These are phyloP conservation scores for Chrysomela aeneicollis DNA, from an alignment of 2,888 invertebrate species.

Conservation along the genomic window DNA sequence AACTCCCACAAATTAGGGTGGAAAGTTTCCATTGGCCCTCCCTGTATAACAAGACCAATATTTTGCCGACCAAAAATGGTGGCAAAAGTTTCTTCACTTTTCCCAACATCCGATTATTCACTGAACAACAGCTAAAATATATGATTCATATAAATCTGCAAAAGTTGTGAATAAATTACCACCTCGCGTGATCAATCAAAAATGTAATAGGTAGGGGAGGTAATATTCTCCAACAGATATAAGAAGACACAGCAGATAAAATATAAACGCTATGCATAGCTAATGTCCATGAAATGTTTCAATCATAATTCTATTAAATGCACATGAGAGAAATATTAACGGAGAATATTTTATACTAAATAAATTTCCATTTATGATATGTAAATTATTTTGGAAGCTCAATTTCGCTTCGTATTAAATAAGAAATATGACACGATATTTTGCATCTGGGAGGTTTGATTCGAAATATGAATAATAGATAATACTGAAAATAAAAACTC, in stretches of 20 bases:
- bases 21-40: no score
- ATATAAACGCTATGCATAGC: constrained; percentile 55
- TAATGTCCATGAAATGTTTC: constrained; percentile 57
- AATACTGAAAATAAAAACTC: no score
- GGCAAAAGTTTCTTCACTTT: no score
- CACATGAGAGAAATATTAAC: constrained; percentile 40
- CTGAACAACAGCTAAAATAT: no score
- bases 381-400: constrained; percentile 39
- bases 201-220: constrained; percentile 4
- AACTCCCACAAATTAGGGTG: no score
- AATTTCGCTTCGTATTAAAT: constrained; percentile 25
- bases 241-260: constrained; percentile 47
- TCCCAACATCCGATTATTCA: no score
- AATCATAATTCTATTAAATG: constrained; percentile 55
- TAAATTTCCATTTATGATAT: constrained; percentile 41
- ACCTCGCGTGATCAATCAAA: not conserved
- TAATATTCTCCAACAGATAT: constrained; percentile 39
- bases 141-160: no score
- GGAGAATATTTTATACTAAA: constrained; percentile 45
- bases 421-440: constrained; percentile 23
- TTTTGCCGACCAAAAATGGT: no score
- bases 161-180: not conserved
- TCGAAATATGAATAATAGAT: not conserved
- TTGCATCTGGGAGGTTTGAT: not conserved
- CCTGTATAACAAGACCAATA: no score